phyloP scores from a whole-genome alignment of 1,140 invertebrate genomes.

The Anoplolepis gracilipes region DNA sequence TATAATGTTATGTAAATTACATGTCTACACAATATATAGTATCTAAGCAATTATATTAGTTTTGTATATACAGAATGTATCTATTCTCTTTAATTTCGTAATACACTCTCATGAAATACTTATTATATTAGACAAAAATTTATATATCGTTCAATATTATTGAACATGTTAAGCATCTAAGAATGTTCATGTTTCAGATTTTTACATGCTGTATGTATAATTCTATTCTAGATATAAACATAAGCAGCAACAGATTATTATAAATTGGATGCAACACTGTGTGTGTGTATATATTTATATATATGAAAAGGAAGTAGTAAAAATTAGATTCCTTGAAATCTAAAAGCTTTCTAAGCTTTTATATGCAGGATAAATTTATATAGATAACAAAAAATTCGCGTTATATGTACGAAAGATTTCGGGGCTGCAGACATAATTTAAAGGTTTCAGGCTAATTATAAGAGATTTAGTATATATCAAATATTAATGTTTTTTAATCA shows the following conservation, averaged over 20 bases:
- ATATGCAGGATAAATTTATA: background rate
- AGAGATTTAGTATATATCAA: constrained; percentile 13
- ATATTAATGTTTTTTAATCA: constrained; percentile 38
- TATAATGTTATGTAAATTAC: constrained; percentile 56
- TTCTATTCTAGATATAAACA: constrained; percentile 30
- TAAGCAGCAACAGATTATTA: background rate
- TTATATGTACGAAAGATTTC: background rate
- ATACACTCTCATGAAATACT: constrained; percentile 29
- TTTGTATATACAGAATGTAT: constrained; percentile 64
- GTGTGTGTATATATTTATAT: constrained; percentile 6
- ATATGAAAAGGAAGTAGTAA: background rate
- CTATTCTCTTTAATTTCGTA: constrained; percentile 56
- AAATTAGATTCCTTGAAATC: constrained; percentile 22
- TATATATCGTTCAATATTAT: constrained; percentile 54
- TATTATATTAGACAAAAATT: constrained; percentile 21
- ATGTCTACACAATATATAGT: constrained; percentile 52
- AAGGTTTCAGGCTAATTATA: background rate
- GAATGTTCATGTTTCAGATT: constrained; percentile 67
- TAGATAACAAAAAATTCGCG: constrained; percentile 13
- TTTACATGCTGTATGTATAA: constrained; percentile 57
- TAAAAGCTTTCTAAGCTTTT: background rate
- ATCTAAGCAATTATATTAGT: constrained; percentile 51
- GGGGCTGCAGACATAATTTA: constrained; percentile 14
- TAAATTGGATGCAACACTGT: background rate
- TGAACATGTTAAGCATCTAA: constrained; percentile 63